Conservation (phyloP, 2,113 vertebrate genomes). For the Cyanoliseus patagonus region DNA sequence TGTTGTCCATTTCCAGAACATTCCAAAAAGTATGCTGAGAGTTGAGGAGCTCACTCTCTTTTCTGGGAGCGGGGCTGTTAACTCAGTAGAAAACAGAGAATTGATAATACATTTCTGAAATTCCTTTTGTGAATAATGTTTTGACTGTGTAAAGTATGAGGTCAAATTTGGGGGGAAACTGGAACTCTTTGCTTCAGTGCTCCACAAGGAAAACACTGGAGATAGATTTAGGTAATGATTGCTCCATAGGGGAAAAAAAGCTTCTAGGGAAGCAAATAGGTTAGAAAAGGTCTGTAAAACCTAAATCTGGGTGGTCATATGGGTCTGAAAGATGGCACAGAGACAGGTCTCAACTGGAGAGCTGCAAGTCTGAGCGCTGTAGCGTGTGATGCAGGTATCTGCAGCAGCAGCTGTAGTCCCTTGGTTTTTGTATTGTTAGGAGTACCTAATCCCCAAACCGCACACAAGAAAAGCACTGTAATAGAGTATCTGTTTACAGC, state of each 20-base stretch:
- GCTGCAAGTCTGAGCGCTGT: background rate
- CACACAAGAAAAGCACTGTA: background rate
- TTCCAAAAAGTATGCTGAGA: background rate
- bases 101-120: background rate
- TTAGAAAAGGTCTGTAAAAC: background rate
- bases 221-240: background rate
- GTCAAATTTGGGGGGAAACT: background rate
- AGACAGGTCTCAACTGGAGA: background rate
- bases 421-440: background rate
- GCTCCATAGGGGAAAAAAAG: background rate
- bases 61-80: background rate
- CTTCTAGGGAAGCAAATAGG: background rate
- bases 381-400: background rate
- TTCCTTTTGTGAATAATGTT: background rate
- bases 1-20: background rate
- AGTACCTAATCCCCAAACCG: background rate
- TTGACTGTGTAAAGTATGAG: background rate
- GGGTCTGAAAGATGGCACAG: background rate
- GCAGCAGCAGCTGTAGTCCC: background rate
- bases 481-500: background rate
- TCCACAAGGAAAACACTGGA: background rate
- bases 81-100: slow-evolving; percentile 1
- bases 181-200: background rate
- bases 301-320: background rate
- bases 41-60: background rate